Percentiles rank a stretch among this genome's conserved stretches.
phyloP scores from a whole-genome alignment of 2,113 vertebrate species.

The Meles meles region DNA sequence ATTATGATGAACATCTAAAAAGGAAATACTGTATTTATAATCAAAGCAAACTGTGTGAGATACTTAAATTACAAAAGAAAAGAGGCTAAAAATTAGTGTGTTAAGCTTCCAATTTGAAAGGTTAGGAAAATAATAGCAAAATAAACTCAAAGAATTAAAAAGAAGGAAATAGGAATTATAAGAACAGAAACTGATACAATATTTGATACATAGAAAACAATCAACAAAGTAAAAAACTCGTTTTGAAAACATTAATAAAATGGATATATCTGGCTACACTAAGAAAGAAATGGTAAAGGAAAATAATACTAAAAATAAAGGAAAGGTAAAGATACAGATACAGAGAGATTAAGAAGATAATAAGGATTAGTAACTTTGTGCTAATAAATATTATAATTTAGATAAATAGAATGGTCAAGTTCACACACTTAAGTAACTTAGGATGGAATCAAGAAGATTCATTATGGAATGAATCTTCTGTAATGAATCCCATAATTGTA shows the following conservation, averaged over 20 bases:
- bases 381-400: neutral
- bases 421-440: neutral
- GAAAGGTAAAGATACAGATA: neutral
- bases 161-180: neutral
- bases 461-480: no score
- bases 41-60: neutral
- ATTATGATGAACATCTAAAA: neutral
- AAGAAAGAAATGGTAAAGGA: neutral
- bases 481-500: neutral
- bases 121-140: neutral
- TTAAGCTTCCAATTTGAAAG: neutral
- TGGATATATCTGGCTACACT: neutral
- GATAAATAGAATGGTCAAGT: neutral
- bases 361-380: neutral
- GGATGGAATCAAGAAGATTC: neutral
- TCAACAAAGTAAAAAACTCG: neutral
- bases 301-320: constrained; percentile 10
- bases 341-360: neutral
- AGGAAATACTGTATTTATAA: neutral
- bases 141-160: neutral
- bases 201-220: neutral
- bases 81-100: neutral
- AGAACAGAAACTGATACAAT: neutral
- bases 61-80: neutral
- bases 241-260: neutral